Conservation (phyloP, 2,888 invertebrate genomes). For the Callosobruchus maculatus region DNA sequence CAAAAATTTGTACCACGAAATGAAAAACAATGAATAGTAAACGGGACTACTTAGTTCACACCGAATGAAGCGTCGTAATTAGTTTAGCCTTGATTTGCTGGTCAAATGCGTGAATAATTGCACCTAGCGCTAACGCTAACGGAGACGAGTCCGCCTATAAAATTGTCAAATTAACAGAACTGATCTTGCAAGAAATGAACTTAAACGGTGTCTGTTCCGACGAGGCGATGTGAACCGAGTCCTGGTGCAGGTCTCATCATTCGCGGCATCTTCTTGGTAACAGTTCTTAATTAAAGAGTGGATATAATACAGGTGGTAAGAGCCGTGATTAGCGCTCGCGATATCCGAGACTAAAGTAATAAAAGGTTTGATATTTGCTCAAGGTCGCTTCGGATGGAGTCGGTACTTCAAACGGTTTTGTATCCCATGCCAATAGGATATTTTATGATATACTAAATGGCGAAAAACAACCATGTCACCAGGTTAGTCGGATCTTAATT, state of each 20-base stretch:
- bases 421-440: too few relatives aligned
- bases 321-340: not conserved
- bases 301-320: constrained; percentile 4
- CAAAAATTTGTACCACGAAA: too few relatives aligned
- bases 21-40: not conserved
- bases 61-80: not conserved
- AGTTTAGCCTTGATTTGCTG: not conserved
- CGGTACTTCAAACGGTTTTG: too few relatives aligned
- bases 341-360: not conserved
- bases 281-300: not conserved
- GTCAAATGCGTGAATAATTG: not conserved
- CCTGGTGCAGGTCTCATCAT: not conserved
- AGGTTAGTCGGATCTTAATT: too few relatives aligned
- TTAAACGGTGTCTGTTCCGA: not conserved
- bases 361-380: not conserved
- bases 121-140: not conserved
- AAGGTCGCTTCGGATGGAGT: too few relatives aligned
- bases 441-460: too few relatives aligned
- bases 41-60: not conserved
- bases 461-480: too few relatives aligned
- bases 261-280: not conserved
- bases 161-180: not conserved
- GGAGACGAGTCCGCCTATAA: not conserved
- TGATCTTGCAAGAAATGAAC: not conserved
- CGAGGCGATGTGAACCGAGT: not conserved